Conservation (phyloP, 2,113 vertebrate species). For the Geococcyx californianus region DNA sequence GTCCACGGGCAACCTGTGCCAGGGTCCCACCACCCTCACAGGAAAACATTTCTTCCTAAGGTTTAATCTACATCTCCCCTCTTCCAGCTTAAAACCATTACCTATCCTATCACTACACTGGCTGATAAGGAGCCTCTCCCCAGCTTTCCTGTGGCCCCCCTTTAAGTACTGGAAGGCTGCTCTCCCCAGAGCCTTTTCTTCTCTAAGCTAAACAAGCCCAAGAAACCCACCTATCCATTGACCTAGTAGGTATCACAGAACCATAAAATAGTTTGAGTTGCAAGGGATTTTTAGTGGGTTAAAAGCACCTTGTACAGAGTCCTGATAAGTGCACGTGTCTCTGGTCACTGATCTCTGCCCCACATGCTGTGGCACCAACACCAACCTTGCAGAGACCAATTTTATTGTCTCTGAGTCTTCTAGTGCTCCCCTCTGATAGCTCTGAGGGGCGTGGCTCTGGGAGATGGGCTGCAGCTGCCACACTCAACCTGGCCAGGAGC, state of each 20-base stretch:
- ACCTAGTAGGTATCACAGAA: background rate
- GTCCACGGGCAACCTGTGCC: too few species aligned
- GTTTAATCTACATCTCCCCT: too few species aligned
- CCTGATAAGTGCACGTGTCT: background rate
- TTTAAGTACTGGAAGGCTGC: too few species aligned
- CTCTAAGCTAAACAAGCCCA: too few species aligned
- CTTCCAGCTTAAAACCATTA: too few species aligned
- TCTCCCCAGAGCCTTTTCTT: too few species aligned
- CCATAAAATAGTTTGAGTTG: too few species aligned
- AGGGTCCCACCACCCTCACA: too few species aligned
- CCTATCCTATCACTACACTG: too few species aligned
- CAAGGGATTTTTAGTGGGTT: background rate
- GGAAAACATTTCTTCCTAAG: too few species aligned
- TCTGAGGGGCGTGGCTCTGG: background rate
- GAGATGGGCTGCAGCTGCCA: background rate
- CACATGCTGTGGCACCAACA: rapidly evolving
- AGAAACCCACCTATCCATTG: background rate
- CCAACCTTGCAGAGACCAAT: background rate
- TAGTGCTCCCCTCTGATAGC: background rate
- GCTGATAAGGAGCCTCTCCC: too few species aligned
- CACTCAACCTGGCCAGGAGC: background rate
- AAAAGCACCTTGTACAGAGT: background rate
- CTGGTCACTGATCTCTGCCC: background rate
- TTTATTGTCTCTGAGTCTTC: background rate
- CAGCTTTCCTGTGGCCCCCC: too few species aligned